Evolutionary conservation across 2,888 invertebrate genomes (phyloP).

Genomic region (Apodemia hepburni): DNA sequence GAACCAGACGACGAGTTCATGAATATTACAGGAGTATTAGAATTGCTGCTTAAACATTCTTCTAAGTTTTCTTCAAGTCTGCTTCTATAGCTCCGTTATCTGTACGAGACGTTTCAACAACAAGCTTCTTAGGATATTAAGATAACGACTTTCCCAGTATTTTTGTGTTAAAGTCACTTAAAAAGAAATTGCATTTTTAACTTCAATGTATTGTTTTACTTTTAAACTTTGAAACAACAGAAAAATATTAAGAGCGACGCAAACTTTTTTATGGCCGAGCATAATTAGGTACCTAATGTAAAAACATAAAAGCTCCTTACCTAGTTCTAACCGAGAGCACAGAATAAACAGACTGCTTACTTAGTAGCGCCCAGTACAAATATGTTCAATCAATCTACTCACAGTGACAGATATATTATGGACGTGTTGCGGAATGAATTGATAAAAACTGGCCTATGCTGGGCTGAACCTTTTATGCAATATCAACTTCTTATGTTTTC

Average conservation of each 20-base stretch:
- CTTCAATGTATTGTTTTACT: constrained; percentile 13
- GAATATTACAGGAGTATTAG: neutral
- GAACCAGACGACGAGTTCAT: neutral
- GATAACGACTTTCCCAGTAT: constrained; percentile 1
- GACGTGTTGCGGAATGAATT: too few species aligned
- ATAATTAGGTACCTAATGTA: constrained; percentile 30
- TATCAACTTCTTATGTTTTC: too few species aligned
- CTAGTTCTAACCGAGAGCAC: constrained; percentile 1
- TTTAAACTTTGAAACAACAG: constrained; percentile 28
- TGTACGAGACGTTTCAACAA: neutral
- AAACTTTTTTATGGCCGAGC: constrained; percentile 30
- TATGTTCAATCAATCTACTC: neutral
- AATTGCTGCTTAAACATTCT: neutral
- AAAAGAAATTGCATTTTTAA: constrained; percentile 14
- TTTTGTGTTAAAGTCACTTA: constrained; percentile 7
- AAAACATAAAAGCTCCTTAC: constrained; percentile 27
- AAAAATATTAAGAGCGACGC: constrained; percentile 29
- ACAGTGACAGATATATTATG: too few species aligned
- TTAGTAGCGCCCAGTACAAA: neutral
- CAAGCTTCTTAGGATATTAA: neutral
- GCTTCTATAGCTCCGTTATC: neutral
- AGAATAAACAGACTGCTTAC: constrained; percentile 19
- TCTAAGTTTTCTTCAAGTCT: neutral
- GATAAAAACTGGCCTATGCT: too few species aligned
- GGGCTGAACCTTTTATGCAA: too few species aligned